A percentile compares a stretch with the other conserved stretches of the same genome.
These are phyloP conservation scores for Fulmarus glacialis DNA, from an alignment of 2,113 vertebrate genomes.

Conservation along the genomic window DNA sequence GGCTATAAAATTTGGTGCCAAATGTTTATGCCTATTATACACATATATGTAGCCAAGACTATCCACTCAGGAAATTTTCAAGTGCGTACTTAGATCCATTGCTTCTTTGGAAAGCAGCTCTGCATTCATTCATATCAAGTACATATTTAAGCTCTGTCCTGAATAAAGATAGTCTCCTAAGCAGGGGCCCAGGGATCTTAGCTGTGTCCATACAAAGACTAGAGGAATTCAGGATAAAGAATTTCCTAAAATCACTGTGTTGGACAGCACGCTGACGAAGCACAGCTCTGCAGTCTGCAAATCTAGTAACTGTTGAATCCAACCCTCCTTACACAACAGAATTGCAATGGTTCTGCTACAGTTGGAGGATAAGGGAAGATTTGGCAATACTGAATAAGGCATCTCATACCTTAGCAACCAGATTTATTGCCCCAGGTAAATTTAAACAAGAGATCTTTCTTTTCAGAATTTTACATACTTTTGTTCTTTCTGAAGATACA, in stretches of 20 bases:
- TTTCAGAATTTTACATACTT: background rate
- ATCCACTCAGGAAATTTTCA: background rate
- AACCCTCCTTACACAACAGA: background rate
- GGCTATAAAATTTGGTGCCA: background rate
- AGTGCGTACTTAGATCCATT: background rate
- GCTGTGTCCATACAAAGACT: background rate
- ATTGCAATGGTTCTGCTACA: background rate
- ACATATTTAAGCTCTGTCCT: background rate
- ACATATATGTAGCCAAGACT: background rate
- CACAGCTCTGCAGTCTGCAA: background rate
- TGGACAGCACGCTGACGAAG: background rate
- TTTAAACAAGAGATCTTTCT: background rate
- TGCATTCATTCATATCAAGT: background rate
- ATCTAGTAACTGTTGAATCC: background rate
- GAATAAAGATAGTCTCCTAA: background rate
- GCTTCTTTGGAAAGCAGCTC: background rate
- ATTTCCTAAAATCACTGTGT: background rate
- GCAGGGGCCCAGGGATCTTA: background rate
- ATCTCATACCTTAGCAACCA: background rate
- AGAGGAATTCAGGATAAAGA: background rate
- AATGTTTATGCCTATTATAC: background rate
- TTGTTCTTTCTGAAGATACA: background rate
- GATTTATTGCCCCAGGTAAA: background rate
- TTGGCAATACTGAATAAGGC: background rate
- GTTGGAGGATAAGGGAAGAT: background rate